Conservation (phyloP, 23 tunicate species). For the Styela clava region DNA sequence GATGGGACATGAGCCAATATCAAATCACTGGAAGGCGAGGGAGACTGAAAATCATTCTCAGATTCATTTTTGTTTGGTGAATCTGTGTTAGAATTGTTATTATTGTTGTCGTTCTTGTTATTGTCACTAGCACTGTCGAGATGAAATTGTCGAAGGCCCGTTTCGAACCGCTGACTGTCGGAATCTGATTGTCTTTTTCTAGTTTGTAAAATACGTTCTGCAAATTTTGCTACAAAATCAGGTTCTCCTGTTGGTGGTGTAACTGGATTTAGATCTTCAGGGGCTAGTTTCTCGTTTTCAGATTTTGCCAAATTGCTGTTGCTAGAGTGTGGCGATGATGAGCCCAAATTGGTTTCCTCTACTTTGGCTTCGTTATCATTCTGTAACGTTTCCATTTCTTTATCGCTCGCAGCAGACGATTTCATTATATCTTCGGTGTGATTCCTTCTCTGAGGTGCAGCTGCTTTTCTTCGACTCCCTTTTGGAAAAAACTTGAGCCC, state of each 20-base stretch:
- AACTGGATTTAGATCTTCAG: constrained; percentile 1
- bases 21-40: neutral
- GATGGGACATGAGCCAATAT: neutral
- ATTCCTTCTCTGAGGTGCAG: constrained; percentile 58
- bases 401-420: neutral
- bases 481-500: constrained; percentile 29
- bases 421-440: neutral
- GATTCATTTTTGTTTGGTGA: constrained; percentile 9
- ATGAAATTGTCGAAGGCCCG: neutral
- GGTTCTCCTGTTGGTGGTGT: neutral
- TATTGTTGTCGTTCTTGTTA: constrained; percentile 25
- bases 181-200: neutral
- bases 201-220: neutral
- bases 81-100: neutral
- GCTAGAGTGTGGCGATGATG: neutral
- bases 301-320: neutral
- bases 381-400: neutral
- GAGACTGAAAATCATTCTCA: neutral
- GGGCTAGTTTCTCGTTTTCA: neutral
- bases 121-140: constrained; percentile 20
- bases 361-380: neutral
- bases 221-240: neutral
- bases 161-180: neutral
- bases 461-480: constrained; percentile 59
- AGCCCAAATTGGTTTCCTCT: neutral